Evolutionary conservation across 2,113 vertebrate species (phyloP), one percentile per base, ranked within the genome.

Genomic region (Engraulis encrasicolus): DNA sequence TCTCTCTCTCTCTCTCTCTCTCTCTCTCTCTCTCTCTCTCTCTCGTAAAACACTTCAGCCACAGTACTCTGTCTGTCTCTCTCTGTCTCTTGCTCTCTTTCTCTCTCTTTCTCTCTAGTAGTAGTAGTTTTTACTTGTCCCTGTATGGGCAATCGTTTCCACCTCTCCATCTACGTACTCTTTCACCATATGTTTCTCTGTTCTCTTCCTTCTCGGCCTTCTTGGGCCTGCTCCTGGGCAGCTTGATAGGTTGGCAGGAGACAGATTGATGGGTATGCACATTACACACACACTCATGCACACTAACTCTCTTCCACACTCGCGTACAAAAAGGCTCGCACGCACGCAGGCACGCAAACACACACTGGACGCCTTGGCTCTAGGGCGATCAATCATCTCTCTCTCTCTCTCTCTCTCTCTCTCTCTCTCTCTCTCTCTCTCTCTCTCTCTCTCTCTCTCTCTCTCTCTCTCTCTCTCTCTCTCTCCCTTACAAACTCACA

Each of bases 401-500:
- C n/a, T 9, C 40, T 45, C 40, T 45, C 40, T 45, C 40, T 45
- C 4, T 45, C 40, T 45, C 50, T 18, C 12, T 27, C 58, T 27
- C n/a, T 9, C 18, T 4, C 52, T n/a, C 52, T n/a, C 17, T n/a
- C 58, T 27, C 58, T 18, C 15, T 4, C 18, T 14, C 14, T 14
- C 15, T 12, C 58, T 12, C 23, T 12, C 3, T 27, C 58, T 27
- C n/a, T 7, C n/a, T 23, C 58, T 23, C 23, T 23, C 58, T n/a
- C 54, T 20, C 54, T n/a, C 7, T 20, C 54, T n/a, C 18, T 20
- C 54, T 7, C 54, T 14, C 18, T 20, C 54, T 58, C 18, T n/a
- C 94, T 84, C 85, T 97, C 97, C 97, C 40, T 45, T 9, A 5
- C 40, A 5, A 9, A 5, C 40, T 45, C 50, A 52, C 12, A 66